Evolutionary conservation across 2,888 invertebrate species (phyloP).

Genomic region (Drosophila picticornis): DNA sequence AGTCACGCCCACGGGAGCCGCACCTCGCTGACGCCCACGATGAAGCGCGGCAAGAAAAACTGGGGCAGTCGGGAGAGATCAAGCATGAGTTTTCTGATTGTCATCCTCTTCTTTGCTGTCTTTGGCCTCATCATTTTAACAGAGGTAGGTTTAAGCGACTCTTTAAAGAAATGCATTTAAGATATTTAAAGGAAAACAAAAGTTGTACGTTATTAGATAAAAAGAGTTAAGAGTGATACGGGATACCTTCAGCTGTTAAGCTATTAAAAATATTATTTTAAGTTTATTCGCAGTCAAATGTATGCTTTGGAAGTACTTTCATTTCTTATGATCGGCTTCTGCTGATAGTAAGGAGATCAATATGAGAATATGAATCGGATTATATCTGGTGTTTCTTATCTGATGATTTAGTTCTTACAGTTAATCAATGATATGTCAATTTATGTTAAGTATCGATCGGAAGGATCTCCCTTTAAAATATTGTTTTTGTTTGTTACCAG

Average conservation of each 20-base stretch:
- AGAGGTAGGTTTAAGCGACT: conserved; percentile 87
- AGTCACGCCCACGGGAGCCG: conserved; percentile 58
- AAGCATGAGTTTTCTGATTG: conserved; percentile 95
- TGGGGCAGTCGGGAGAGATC: conserved; percentile 89
- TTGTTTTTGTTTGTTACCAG: not conserved
- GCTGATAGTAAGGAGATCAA: not conserved
- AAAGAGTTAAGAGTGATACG: not conserved
- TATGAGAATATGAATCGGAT: not conserved
- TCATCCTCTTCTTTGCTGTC: conserved; percentile 95
- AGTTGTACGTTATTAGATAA: not conserved
- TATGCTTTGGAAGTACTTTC: not conserved
- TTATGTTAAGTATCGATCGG: not conserved
- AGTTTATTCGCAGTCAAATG: not conserved
- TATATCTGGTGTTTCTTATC: not conserved
- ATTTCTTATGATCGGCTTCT: not conserved
- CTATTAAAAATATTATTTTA: not conserved
- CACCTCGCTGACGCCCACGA: conserved; percentile 62
- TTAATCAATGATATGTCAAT: not conserved
- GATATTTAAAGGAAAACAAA: not conserved
- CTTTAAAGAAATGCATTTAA: not conserved
- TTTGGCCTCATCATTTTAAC: conserved; percentile 95
- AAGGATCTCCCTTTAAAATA: not conserved
- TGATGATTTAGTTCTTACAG: not conserved
- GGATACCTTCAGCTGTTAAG: not conserved
- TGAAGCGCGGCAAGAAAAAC: conserved; percentile 84